phyloP scores from a whole-genome alignment of 2,113 vertebrate species.

The Cygnus buccinator region DNA sequence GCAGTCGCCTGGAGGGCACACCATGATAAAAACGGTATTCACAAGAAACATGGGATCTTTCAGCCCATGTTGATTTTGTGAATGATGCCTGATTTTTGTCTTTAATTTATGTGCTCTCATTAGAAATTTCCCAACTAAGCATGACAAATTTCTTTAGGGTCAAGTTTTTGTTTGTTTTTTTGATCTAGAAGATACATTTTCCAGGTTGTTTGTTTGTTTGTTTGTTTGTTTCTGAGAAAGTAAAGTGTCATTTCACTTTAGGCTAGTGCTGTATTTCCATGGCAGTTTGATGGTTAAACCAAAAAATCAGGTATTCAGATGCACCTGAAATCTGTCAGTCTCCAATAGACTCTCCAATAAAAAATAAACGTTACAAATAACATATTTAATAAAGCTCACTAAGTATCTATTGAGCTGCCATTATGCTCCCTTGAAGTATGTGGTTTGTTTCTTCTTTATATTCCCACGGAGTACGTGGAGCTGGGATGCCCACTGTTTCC shows the following conservation, averaged over 20 bases:
- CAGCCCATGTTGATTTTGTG: not conserved
- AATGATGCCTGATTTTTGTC: not conserved
- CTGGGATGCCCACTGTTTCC: not conserved
- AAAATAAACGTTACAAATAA: not conserved
- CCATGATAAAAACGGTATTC: not conserved
- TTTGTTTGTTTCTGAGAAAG: not conserved
- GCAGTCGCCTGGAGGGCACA: not conserved
- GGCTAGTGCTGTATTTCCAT: not conserved
- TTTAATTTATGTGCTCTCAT: not conserved
- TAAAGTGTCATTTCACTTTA: not conserved
- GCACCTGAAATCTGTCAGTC: not conserved
- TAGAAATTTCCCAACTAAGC: not conserved
- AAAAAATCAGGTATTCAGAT: not conserved
- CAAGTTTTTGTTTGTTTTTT: not conserved
- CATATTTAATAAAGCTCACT: not conserved
- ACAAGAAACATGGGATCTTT: not conserved
- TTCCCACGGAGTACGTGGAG: accelerated
- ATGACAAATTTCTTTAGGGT: not conserved
- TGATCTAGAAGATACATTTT: not conserved
- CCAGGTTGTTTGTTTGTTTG: not conserved
- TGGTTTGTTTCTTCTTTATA: not conserved
- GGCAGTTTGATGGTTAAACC: not conserved
- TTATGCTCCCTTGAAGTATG: not conserved
- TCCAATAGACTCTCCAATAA: not conserved
- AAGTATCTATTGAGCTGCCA: not conserved